phyloP scores from a whole-genome alignment of 2,888 invertebrate genomes.

The Pasiphila rectangulata region DNA sequence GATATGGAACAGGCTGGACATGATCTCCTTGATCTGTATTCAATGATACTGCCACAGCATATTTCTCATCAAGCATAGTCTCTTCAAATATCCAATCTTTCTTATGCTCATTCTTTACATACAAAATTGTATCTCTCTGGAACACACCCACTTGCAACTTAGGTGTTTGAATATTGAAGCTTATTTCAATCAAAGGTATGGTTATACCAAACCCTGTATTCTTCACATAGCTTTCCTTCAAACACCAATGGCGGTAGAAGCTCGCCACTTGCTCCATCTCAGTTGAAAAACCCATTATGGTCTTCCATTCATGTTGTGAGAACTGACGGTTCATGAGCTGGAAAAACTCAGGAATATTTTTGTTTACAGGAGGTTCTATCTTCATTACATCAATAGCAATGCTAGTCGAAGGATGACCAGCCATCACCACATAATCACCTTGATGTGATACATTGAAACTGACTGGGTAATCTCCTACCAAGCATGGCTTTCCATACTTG shows the following conservation, averaged over 20 bases:
- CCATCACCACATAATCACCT: constrained; percentile 91
- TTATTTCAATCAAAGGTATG: constrained; percentile 86
- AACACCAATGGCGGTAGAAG: constrained; percentile 95
- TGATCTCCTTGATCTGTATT: constrained; percentile 42
- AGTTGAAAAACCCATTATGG: constrained; percentile 80
- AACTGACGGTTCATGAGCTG: constrained; percentile 93
- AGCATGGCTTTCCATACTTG: constrained; percentile 85
- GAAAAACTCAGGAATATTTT: constrained; percentile 89
- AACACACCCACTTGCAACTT: constrained; percentile 62
- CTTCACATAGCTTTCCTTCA: constrained; percentile 97
- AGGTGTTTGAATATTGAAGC: constrained; percentile 85
- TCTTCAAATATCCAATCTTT: constrained; percentile 92
- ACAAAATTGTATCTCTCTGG: constrained; percentile 84
- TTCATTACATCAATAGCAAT: constrained; percentile 95
- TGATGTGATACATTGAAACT: constrained; percentile 97
- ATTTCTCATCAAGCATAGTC: constrained; percentile 86
- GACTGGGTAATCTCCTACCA: constrained; percentile 63
- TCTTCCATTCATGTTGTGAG: constrained; percentile 89
- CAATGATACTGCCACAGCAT: constrained; percentile 89
- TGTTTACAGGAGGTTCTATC: constrained; percentile 86
- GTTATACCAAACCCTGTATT: constrained; percentile 93
- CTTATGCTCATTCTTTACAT: constrained; percentile 79
- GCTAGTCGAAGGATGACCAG: constrained; percentile 80
- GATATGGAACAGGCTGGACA: constrained; percentile 64
- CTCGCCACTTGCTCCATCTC: constrained; percentile 86